These are phyloP conservation scores for Hirtodrosophila trivittata DNA, from an alignment of 2,888 invertebrate species.

Conservation along the genomic window DNA sequence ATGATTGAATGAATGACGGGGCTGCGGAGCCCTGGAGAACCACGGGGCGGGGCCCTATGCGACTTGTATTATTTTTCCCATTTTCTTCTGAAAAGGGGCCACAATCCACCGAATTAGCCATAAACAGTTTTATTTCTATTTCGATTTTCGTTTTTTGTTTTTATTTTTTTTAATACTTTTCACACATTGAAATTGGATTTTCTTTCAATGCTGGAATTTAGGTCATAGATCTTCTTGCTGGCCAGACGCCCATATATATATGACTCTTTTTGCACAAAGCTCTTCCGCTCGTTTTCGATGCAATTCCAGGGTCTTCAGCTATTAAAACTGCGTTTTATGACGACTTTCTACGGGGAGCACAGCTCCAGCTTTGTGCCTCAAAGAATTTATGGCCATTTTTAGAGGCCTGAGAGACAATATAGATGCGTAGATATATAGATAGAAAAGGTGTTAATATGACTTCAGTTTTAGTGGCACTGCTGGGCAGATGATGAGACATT, in stretches of 20 bases:
- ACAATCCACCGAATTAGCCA: slow-evolving; percentile 49
- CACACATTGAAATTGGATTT: slow-evolving; percentile 59
- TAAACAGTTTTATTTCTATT: slow-evolving; percentile 56
- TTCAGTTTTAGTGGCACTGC: slow-evolving; percentile 18
- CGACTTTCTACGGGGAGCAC: slow-evolving; percentile 40
- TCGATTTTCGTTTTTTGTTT: slow-evolving; percentile 24
- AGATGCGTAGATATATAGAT: neutral
- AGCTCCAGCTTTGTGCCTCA: slow-evolving; percentile 23
- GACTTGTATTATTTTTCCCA: slow-evolving; percentile 18
- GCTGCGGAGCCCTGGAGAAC: slow-evolving; percentile 8
- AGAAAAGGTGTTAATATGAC: slow-evolving; percentile 58
- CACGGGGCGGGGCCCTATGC: slow-evolving; percentile 11
- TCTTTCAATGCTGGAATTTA: slow-evolving; percentile 53
- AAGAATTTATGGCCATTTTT: slow-evolving; percentile 64
- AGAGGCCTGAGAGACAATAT: slow-evolving; percentile 27
- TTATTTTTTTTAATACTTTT: slow-evolving; percentile 39
- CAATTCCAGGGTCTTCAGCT: slow-evolving; percentile 15
- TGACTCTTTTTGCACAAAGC: slow-evolving; percentile 32
- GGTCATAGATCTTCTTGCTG: slow-evolving; percentile 51
- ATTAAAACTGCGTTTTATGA: slow-evolving; percentile 51
- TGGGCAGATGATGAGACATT: slow-evolving; percentile 4
- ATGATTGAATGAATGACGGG: slow-evolving; percentile 74
- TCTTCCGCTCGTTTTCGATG: slow-evolving; percentile 23
- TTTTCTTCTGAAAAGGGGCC: slow-evolving; percentile 14
- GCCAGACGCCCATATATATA: neutral